Evolutionary conservation across 2,888 invertebrate genomes (phyloP).

Genomic region (Coleophora flavipennella): DNA sequence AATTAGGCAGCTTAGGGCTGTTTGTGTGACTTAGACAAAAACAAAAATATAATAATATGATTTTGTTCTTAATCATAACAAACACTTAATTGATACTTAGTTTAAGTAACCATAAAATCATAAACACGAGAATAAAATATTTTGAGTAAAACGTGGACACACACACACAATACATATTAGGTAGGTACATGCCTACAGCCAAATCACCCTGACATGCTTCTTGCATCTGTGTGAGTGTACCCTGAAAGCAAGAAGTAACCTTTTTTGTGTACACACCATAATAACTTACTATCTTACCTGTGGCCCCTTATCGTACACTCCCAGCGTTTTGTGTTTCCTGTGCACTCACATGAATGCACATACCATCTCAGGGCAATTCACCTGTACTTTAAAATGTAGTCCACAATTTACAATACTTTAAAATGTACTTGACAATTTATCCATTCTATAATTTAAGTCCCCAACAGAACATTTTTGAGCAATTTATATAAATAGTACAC

Average conservation of each 20-base stretch:
- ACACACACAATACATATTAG: conserved; percentile 10
- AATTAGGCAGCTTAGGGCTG: no score
- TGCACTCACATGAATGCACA: no score
- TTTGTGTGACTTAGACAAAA: conserved; percentile 51
- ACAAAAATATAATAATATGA: conserved; percentile 39
- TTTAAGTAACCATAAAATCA: conserved; percentile 50
- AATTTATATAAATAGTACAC: conserved; percentile 34
- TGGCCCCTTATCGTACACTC: no score
- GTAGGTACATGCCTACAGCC: no score
- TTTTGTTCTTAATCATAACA: conserved; percentile 45
- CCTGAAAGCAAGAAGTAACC: no score
- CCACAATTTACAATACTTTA: conserved; percentile 17
- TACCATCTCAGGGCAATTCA: no score
- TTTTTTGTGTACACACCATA: no score
- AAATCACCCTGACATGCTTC: no score
- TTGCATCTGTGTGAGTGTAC: no score
- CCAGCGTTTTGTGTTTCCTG: no score
- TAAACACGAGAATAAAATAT: conserved; percentile 40
- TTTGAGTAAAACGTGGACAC: conserved; percentile 12
- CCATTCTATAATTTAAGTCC: no score
- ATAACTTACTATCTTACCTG: no score
- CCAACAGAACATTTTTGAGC: conserved; percentile 40
- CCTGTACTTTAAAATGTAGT: conserved; percentile 21
- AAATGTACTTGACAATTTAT: conserved; percentile 23
- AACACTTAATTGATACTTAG: conserved; percentile 31